Conservation (phyloP, 1,140 invertebrate genomes). For the Zaprionus lachaisei region DNA sequence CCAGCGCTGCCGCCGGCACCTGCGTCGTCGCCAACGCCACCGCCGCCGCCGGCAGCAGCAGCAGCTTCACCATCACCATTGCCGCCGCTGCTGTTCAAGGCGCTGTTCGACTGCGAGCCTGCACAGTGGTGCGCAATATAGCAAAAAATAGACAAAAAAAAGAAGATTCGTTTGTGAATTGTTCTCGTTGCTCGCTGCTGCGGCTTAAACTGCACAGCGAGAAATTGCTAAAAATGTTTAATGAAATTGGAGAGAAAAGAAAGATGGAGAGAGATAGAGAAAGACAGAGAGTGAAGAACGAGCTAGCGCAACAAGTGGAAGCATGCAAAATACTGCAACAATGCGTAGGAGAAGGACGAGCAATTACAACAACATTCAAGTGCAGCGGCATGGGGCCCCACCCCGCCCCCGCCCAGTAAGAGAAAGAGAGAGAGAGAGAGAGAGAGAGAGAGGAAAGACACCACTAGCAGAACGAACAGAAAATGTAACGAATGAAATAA, state of each 20-base stretch:
- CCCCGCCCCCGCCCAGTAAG: not conserved
- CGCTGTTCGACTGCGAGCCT: conserved; percentile 77
- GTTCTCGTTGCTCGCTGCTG: conserved; percentile 4
- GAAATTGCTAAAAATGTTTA: not conserved
- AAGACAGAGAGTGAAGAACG: conserved; percentile 19
- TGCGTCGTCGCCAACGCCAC: not conserved
- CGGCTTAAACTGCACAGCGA: conserved; percentile 4
- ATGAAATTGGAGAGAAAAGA: not conserved
- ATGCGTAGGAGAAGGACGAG: conserved; percentile 14
- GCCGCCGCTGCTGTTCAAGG: conserved; percentile 58
- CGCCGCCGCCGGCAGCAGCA: conserved; percentile 20
- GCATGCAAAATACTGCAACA: conserved; percentile 53
- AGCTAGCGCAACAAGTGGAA: conserved; percentile 32
- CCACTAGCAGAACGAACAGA: conserved; percentile 32
- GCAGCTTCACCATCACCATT: conserved; percentile 33
- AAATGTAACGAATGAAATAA: conserved; percentile 39
- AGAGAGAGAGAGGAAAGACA: not conserved
- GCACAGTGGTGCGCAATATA: conserved; percentile 25
- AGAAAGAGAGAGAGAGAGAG: not conserved
- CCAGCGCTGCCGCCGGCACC: conserved; percentile 19
- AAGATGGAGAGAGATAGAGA: not conserved
- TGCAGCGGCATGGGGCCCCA: not conserved
- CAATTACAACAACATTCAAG: conserved; percentile 46
- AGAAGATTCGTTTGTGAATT: conserved; percentile 18
- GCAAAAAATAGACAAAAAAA: conserved; percentile 22